Conservation (phyloP, 2,113 vertebrate genomes). For the Tupaia tana region DNA sequence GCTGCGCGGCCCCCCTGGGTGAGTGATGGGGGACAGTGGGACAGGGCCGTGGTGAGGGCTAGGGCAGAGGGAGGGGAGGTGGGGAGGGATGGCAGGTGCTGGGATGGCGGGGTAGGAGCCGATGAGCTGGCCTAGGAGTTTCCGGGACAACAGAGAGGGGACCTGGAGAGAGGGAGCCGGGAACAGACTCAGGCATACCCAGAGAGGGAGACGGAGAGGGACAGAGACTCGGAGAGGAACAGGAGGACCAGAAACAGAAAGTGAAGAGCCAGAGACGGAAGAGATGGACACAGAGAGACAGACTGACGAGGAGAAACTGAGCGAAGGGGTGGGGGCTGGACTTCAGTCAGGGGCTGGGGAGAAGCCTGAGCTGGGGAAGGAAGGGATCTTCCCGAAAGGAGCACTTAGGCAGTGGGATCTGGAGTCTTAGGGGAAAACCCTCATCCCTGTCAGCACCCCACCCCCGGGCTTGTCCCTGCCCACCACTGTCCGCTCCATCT, state of each 20-base stretch:
- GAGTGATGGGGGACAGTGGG: slow-evolving; percentile 44
- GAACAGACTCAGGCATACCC: no score
- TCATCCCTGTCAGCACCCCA: not conserved
- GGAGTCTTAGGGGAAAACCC: not conserved
- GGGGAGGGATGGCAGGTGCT: slow-evolving; percentile 64
- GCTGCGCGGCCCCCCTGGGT: slow-evolving; percentile 51
- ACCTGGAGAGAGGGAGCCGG: not conserved
- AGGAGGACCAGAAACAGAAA: slow-evolving; percentile 73
- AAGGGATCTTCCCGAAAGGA: not conserved
- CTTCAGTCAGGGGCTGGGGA: not conserved
- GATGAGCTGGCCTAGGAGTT: not conserved
- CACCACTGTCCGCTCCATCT: not conserved
- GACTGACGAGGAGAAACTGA: not conserved
- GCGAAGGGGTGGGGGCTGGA: not conserved
- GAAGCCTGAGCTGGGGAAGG: not conserved
- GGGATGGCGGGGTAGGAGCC: not conserved
- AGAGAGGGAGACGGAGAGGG: not conserved
- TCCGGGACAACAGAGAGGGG: not conserved
- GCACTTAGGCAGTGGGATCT: not conserved
- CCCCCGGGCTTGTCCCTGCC: not conserved
- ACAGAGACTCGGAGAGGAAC: slow-evolving; percentile 7
- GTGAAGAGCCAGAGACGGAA: slow-evolving; percentile 37
- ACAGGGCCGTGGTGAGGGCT: not conserved
- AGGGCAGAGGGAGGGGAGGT: not conserved
- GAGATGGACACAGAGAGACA: not conserved